Evolutionary conservation across 1,140 invertebrate genomes (phyloP).

Genomic region (Meloidogyne exigua): DNA sequence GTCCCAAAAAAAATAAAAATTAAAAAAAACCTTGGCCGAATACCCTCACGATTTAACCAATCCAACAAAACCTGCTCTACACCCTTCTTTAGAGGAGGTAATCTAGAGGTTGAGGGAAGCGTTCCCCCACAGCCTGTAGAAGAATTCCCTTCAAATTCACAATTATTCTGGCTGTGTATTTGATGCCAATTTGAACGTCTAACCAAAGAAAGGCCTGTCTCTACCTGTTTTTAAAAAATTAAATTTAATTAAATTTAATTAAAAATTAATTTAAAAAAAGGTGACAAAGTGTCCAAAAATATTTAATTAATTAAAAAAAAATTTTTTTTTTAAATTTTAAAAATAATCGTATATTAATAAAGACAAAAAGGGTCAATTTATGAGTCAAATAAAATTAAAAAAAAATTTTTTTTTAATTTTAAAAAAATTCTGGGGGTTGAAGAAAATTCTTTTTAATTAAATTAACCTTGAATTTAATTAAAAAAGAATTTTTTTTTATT

Average conservation of each 20-base stretch:
- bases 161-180: constrained; percentile 2
- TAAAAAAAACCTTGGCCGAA: constrained; percentile 5
- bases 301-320: no score
- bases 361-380: no score
- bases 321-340: no score
- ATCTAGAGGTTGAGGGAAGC: background rate
- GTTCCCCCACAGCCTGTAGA: no score
- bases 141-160: background rate
- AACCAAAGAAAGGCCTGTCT: constrained; percentile 33
- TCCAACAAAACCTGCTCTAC: constrained; percentile 33
- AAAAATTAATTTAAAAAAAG: no score
- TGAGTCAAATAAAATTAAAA: no score
- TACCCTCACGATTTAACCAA: constrained; percentile 34
- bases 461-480: background rate
- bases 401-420: no score
- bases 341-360: no score
- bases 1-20: background rate
- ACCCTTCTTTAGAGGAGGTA: constrained; percentile 9
- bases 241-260: background rate
- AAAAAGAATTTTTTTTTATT: constrained; percentile 18
- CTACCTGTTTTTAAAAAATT: constrained; percentile 38
- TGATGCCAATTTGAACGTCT: constrained; percentile 31
- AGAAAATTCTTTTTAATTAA: constrained; percentile 12
- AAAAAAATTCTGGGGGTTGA: background rate
- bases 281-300: no score